Percentiles rank a stretch among this genome's conserved stretches.
These are phyloP conservation scores for Andricus quercusramuli DNA, from an alignment of 2,888 invertebrate genomes.

Conservation along the genomic window DNA sequence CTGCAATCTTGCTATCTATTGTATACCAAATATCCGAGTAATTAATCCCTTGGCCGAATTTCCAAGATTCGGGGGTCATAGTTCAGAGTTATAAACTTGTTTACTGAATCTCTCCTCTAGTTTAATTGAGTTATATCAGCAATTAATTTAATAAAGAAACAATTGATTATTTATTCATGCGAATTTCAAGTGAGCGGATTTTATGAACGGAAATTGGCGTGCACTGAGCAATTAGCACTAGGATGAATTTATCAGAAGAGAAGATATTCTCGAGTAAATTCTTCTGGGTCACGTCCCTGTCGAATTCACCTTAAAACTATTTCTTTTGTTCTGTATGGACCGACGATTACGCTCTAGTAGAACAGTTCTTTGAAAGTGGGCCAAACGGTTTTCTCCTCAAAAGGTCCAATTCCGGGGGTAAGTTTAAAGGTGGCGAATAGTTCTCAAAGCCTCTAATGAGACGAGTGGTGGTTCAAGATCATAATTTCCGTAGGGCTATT, in stretches of 20 bases:
- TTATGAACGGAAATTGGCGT: background rate
- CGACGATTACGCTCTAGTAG: background rate
- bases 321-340: background rate
- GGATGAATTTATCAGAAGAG: background rate
- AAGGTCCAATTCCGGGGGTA: background rate
- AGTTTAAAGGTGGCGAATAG: background rate
- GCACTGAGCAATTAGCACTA: background rate
- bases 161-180: background rate
- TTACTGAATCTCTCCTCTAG: too few species aligned
- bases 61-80: too few species aligned
- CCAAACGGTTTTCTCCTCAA: background rate
- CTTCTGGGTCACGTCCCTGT: background rate
- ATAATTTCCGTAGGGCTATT: constrained; percentile 58
- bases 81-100: too few species aligned
- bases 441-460: constrained; percentile 47
- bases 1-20: too few species aligned
- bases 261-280: background rate
- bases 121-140: too few species aligned
- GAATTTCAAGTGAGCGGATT: background rate
- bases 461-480: constrained; percentile 52
- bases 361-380: constrained; percentile 3
- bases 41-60: too few species aligned
- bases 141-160: too few species aligned
- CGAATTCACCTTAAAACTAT: constrained; percentile 3
- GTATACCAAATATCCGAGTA: too few species aligned